These are phyloP conservation scores for Cyanoramphus novaezelandiae DNA, from an alignment of 2,113 vertebrate genomes.

Conservation along the genomic window DNA sequence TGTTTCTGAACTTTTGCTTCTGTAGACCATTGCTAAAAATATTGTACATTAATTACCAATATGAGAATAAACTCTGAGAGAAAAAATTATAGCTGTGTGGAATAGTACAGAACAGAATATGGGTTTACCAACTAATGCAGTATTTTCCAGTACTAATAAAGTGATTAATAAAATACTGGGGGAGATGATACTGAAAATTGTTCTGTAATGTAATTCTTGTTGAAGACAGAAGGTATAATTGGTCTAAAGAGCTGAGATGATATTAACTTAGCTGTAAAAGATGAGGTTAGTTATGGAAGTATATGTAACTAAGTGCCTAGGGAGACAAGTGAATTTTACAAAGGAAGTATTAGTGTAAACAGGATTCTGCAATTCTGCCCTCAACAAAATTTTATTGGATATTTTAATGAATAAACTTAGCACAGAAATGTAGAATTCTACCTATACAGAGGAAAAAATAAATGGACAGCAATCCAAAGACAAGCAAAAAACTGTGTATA, in stretches of 20 bases:
- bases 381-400: background rate
- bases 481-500: background rate
- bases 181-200: background rate
- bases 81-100: background rate
- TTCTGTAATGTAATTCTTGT: background rate
- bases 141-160: background rate
- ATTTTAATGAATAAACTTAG: background rate
- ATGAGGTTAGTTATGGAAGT: background rate
- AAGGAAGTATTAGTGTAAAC: background rate
- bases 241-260: background rate
- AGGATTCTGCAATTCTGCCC: background rate
- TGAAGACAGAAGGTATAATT: background rate
- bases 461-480: background rate
- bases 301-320: background rate
- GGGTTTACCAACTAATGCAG: background rate
- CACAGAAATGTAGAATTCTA: background rate
- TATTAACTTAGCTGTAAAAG: background rate
- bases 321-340: background rate
- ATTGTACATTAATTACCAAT: conserved; percentile 21
- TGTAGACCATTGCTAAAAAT: background rate
- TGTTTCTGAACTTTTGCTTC: background rate
- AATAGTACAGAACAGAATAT: background rate
- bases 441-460: background rate
- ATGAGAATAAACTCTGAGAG: background rate
- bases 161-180: background rate